Conservation (phyloP, 2,797 vertebrate species). For the Podarcis lilfordi region DNA sequence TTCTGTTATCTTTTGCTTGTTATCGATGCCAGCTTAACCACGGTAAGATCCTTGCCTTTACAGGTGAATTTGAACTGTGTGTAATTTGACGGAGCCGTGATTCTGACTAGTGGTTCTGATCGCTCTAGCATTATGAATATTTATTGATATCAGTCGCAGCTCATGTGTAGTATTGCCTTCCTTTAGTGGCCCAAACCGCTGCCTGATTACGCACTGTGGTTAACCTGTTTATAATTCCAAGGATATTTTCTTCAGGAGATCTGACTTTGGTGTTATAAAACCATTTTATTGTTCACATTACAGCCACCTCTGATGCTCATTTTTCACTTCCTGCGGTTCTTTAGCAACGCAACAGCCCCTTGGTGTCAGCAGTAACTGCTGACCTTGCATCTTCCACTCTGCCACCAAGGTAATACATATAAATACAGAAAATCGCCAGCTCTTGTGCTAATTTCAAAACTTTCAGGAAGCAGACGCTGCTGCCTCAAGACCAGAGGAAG, state of each 20-base stretch:
- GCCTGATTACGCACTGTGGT: neutral
- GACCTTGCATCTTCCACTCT: neutral
- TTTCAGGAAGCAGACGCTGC: neutral
- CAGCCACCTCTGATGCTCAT: constrained; percentile 24
- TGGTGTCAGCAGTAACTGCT: constrained; percentile 32
- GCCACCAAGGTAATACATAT: neutral
- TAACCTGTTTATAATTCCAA: neutral
- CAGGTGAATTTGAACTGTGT: neutral
- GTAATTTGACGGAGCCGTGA: neutral
- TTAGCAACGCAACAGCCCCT: constrained; percentile 46
- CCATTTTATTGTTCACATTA: constrained; percentile 55
- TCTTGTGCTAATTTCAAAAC: constrained; percentile 2
- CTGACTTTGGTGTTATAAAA: constrained; percentile 37
- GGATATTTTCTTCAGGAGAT: constrained; percentile 17
- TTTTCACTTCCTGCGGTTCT: constrained; percentile 38
- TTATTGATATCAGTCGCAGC: neutral
- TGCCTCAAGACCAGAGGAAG: neutral
- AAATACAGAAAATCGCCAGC: constrained; percentile 15
- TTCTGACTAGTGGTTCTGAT: neutral
- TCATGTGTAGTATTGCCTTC: neutral
- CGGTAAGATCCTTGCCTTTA: neutral
- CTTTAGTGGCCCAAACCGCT: neutral
- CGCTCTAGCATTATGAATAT: neutral
- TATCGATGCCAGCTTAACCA: neutral
- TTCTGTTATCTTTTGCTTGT: neutral